Base-by-base conservation (phyloP, 2,113 vertebrate species). In the Piaya cayana region DNA sequence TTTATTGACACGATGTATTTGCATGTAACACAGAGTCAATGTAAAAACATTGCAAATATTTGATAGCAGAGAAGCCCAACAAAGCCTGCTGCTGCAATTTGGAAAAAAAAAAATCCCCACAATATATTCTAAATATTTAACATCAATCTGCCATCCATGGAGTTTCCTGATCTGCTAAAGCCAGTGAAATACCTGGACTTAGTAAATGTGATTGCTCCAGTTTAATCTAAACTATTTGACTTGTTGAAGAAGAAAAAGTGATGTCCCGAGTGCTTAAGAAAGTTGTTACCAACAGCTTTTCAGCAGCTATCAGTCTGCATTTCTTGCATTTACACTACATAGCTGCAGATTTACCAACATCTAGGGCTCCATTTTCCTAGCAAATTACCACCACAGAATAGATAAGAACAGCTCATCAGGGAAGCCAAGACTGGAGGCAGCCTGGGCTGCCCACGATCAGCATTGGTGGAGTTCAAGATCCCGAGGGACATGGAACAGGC, bases 21-120 rank as follows among this genome's bases (percentile, higher is more conserved):
- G 63, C 63, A 49, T 49, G 43, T 56, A 83, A 53, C 11, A 36
- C 47, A 25, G 34, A 62, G 58, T n/a, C 65, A 74, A 45, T 53
- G 63, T 27, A 85, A 82, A 80, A 74, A 8, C 53, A 86, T 39
- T 64, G 80, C 55, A 97, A 98, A 96, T 96, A 96, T 97, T 97
- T 97, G 67, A 43, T 76, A 93, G 91, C 1, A 82, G 76, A 84
- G 71, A 97, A 93, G 81, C 64, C 19, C 34, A 39, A 71, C 42
- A 83, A 77, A 69, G 67, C n/a, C 74, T 22, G 77, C 45, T 93
- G 43, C 29, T 62, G 64, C n/a, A 81, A 67, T 92, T 91, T 78
- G 12, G 18, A 78, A 85, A 67, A 86, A 83, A 83, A 86, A 47
- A 39, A 39, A 39, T 39, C 11, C 4, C 29, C 47, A 49, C 47